phyloP scores from a whole-genome alignment of 2,888 invertebrate genomes.

The Oxyteleia sp. region DNA sequence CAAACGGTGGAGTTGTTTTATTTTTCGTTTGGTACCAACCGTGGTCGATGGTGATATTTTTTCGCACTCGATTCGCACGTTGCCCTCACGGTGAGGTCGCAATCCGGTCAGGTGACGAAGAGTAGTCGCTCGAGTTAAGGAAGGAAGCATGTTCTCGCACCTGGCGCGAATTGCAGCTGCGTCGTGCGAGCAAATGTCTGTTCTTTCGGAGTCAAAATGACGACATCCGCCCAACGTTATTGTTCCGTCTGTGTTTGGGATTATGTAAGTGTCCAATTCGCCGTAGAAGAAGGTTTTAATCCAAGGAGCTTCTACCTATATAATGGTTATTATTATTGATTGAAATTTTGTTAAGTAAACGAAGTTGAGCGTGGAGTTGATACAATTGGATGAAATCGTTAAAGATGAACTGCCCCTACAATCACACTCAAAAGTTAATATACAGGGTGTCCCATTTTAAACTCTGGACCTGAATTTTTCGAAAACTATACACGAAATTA shows the following conservation, averaged over 20 bases:
- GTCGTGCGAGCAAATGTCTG: constrained; percentile 91
- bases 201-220: constrained; percentile 93
- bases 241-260: constrained; percentile 92
- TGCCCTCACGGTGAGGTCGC: constrained; percentile 93
- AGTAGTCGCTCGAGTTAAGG: constrained; percentile 87
- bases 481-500: no score
- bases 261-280: constrained; percentile 95
- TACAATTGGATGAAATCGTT: no score
- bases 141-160: constrained; percentile 93
- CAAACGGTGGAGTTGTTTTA: no score
- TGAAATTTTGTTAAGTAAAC: no score
- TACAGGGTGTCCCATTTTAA: no score
- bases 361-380: no score
- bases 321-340: no score
- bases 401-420: no score
- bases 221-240: constrained; percentile 96
- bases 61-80: constrained; percentile 92
- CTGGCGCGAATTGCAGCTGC: constrained; percentile 93
- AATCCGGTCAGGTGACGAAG: constrained; percentile 89
- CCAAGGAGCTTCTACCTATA: constrained; percentile 95
- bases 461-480: no score
- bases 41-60: constrained; percentile 74
- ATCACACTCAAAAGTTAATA: no score
- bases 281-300: constrained; percentile 95
- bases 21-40: constrained; percentile 51